These are phyloP conservation scores for Omphaloscelis lunosa DNA, from an alignment of 2,888 invertebrate genomes.

Conservation along the genomic window DNA sequence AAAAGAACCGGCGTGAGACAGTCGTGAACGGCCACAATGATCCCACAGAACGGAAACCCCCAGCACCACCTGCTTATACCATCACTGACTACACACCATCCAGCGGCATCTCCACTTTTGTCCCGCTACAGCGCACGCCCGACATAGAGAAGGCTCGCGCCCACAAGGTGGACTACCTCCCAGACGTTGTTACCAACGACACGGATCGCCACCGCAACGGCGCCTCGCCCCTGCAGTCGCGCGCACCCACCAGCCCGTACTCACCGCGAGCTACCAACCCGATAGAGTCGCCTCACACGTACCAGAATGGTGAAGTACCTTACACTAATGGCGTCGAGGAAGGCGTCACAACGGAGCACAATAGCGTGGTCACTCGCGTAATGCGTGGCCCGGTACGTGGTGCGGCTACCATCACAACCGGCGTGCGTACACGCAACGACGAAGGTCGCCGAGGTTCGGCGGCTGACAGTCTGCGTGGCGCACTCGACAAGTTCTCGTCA, in stretches of 20 bases:
- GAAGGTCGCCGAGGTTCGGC: conserved; percentile 77
- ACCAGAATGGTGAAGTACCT: conserved; percentile 73
- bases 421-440: conserved; percentile 90
- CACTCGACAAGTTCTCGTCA: conserved; percentile 89
- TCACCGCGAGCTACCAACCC: conserved; percentile 62
- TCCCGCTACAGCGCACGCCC: conserved; percentile 88
- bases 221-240: conserved; percentile 61
- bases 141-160: conserved; percentile 88
- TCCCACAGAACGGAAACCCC: conserved; percentile 68
- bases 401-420: conserved; percentile 92
- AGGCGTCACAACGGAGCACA: conserved; percentile 90
- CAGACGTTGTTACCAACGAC: conserved; percentile 88
- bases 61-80: conserved; percentile 83
- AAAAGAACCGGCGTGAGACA: conserved; percentile 79
- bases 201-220: conserved; percentile 72
- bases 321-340: conserved; percentile 75
- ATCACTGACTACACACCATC: conserved; percentile 88
- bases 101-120: conserved; percentile 83
- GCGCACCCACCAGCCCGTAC: conserved; percentile 68
- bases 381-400: conserved; percentile 94
- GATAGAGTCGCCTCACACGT: conserved; percentile 64
- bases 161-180: conserved; percentile 86
- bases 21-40: conserved; percentile 72
- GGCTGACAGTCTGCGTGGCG: conserved; percentile 87
- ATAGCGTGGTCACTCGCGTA: conserved; percentile 93